Conservation (phyloP, 2,113 vertebrate species). For the Sprattus sprattus region DNA sequence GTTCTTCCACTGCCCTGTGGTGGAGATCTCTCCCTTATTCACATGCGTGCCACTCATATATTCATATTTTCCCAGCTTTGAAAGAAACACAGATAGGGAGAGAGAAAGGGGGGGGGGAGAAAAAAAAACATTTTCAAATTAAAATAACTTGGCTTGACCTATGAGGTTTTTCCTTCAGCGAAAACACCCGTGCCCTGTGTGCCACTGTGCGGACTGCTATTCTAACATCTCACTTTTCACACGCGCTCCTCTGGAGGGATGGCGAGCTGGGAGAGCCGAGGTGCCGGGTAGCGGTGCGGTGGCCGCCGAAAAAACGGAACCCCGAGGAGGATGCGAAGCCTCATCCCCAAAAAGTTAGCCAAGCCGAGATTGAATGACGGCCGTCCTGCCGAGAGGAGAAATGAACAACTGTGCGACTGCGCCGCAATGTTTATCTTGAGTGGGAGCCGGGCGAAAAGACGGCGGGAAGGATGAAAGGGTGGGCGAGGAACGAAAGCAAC, state of each 20-base stretch:
- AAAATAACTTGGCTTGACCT: constrained; percentile 15
- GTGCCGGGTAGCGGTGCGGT: background rate
- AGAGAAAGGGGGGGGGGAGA: background rate
- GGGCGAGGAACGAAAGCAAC: constrained; percentile 10
- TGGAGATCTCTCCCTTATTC: background rate
- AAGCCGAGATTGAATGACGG: constrained; percentile 16
- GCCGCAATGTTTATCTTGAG: constrained; percentile 7
- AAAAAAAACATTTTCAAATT: constrained; percentile 13
- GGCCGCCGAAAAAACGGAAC: background rate
- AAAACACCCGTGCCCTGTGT: background rate
- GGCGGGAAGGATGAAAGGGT: constrained; percentile 2
- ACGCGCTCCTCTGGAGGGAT: background rate
- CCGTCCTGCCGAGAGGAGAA: constrained; percentile 16
- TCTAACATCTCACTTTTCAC: constrained; percentile 28
- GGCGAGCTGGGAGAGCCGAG: background rate
- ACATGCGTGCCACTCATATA: background rate
- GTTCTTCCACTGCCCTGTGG: background rate
- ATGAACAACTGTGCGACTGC: background rate
- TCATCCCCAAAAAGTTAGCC: constrained; percentile 5
- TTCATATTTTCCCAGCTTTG: constrained; percentile 5
- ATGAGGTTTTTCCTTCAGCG: background rate
- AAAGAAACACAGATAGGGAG: background rate
- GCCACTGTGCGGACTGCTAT: constrained; percentile 21
- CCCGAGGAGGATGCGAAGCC: background rate
- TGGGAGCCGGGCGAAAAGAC: background rate